Percentiles rank a stretch among this genome's conserved stretches.
phyloP scores from a whole-genome alignment of 2,888 invertebrate genomes.

The Saturnia japonica region DNA sequence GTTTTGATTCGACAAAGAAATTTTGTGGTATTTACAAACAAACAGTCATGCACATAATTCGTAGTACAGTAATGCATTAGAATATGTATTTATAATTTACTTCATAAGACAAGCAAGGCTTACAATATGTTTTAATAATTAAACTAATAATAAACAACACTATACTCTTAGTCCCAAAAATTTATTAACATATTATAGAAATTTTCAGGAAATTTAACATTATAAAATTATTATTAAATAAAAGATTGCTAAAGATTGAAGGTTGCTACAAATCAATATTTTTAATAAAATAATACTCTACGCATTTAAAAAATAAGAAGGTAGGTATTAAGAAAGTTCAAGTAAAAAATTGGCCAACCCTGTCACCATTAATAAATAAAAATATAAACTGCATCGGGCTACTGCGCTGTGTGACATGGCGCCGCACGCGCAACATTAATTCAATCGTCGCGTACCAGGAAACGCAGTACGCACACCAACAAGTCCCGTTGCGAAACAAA shows the following conservation, averaged over 20 bases:
- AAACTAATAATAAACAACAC: no score
- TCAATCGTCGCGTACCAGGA: constrained; percentile 7
- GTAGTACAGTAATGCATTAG: neutral
- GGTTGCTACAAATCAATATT: no score
- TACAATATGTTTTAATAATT: no score
- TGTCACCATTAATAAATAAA: neutral
- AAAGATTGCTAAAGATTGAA: no score
- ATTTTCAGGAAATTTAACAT: no score
- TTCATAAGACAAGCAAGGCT: neutral
- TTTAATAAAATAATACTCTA: no score
- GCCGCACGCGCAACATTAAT: constrained; percentile 7
- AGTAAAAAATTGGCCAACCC: neutral
- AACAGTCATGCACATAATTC: no score
- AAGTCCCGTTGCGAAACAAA: constrained; percentile 22
- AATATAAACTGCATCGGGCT: constrained; percentile 4
- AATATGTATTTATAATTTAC: neutral
- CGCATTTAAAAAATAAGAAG: neutral
- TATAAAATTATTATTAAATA: no score
- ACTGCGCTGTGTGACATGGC: constrained; percentile 13
- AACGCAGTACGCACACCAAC: constrained; percentile 19
- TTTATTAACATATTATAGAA: no score
- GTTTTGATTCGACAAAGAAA: no score
- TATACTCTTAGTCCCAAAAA: no score
- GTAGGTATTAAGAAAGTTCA: neutral
- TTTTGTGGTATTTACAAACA: no score